A percentile compares a stretch with the other conserved stretches of the same genome.
Conservation (phyloP, 2,113 vertebrate genomes). For the Percina caprodes region DNA sequence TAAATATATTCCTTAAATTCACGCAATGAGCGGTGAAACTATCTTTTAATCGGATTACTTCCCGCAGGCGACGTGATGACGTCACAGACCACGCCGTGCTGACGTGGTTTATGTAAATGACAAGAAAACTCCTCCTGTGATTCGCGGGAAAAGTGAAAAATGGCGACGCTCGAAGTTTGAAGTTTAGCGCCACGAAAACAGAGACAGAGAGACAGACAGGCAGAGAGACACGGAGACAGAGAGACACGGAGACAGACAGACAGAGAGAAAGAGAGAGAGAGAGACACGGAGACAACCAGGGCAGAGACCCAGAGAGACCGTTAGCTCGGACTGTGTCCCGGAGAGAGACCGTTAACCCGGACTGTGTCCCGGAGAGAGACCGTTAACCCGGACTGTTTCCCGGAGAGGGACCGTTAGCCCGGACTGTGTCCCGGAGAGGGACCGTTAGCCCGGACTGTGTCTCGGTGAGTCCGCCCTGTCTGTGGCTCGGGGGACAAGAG, state of each 20-base stretch:
- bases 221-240: neutral
- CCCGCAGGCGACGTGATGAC: conserved; percentile 22
- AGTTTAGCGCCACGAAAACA: conserved; percentile 54
- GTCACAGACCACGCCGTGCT: neutral
- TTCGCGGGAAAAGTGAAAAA: conserved; percentile 79
- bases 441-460: too few species aligned
- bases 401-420: too few species aligned
- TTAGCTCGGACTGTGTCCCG: too few species aligned
- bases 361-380: too few species aligned
- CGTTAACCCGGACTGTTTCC: too few species aligned
- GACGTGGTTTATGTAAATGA: conserved; percentile 8
- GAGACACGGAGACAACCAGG: neutral
- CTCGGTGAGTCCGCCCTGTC: neutral
- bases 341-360: too few species aligned
- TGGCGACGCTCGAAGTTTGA: conserved; percentile 72
- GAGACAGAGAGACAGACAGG: neutral
- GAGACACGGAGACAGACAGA: too few species aligned
- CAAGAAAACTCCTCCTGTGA: conserved; percentile 21
- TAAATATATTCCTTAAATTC: too few species aligned
- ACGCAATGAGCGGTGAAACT: too few species aligned
- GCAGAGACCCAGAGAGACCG: too few species aligned
- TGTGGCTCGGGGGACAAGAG: neutral
- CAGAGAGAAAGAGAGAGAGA: neutral
- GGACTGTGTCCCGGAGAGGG: too few species aligned
- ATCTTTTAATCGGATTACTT: neutral